These are phyloP conservation scores for Limnodromus scolopaceus DNA, from an alignment of 2,797 vertebrate genomes.

Conservation along the genomic window DNA sequence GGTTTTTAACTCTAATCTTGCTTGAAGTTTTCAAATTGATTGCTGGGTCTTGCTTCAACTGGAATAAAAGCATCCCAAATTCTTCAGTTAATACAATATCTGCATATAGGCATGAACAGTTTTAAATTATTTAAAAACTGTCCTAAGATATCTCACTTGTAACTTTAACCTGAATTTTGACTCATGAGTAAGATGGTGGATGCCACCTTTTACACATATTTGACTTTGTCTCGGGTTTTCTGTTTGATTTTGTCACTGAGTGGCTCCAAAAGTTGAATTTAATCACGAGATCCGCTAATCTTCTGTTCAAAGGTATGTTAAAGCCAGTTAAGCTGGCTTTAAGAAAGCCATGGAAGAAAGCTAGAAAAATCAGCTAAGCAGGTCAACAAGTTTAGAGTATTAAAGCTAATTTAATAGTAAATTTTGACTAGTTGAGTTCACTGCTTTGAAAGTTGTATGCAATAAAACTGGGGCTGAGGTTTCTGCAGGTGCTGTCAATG, in stretches of 20 bases:
- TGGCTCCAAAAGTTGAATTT: not conserved
- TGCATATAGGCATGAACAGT: not conserved
- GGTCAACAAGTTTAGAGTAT: not conserved
- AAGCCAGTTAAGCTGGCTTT: slow-evolving; percentile 42
- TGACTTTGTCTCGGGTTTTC: not conserved
- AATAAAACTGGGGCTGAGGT: not conserved
- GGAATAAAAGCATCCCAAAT: not conserved
- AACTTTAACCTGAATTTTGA: not conserved
- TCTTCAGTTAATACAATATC: not conserved
- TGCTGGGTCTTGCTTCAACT: not conserved
- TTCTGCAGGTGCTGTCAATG: accelerated
- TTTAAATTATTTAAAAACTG: not conserved
- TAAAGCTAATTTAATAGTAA: not conserved
- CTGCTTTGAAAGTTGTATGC: not conserved
- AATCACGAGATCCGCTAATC: slow-evolving; percentile 16
- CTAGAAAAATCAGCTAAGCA: not conserved
- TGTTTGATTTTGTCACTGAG: not conserved
- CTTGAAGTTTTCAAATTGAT: not conserved
- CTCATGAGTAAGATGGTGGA: not conserved
- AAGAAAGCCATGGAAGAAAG: not conserved
- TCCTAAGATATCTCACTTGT: not conserved
- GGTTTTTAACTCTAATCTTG: not conserved
- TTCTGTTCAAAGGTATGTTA: slow-evolving; percentile 29
- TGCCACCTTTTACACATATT: not conserved
- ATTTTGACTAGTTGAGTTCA: not conserved